These are phyloP conservation scores for Rostratula benghalensis DNA, from an alignment of 2,113 vertebrate species.

Conservation along the genomic window DNA sequence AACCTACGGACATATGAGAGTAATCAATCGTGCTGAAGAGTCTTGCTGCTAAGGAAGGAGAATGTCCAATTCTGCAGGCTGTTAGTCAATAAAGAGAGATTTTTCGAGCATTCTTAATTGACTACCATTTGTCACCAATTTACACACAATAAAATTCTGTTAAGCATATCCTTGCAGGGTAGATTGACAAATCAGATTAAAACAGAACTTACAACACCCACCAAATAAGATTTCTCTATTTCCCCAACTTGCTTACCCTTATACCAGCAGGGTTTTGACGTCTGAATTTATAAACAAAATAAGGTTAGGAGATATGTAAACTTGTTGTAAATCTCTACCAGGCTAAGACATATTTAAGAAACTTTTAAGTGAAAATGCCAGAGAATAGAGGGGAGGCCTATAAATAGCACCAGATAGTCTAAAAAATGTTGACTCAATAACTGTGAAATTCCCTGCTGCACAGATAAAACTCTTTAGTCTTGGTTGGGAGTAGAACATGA, in stretches of 20 bases:
- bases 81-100: constrained; percentile 16
- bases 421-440: neutral
- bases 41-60: neutral
- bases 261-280: neutral
- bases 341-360: neutral
- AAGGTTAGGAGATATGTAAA: neutral
- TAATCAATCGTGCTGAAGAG: constrained; percentile 42
- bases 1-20: neutral
- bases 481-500: neutral
- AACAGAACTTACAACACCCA: neutral
- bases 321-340: neutral
- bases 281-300: constrained; percentile 1
- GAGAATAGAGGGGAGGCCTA: neutral
- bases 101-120: constrained; percentile 23
- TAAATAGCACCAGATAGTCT: neutral
- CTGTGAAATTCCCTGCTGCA: neutral
- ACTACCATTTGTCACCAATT: neutral
- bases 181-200: neutral
- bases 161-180: neutral
- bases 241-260: neutral
- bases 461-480: neutral
- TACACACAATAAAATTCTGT: neutral
- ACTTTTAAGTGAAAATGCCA: neutral
- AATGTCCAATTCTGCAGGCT: neutral
- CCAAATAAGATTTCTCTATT: neutral